phyloP scores from a whole-genome alignment of 2,113 vertebrate species.

The Cebidichthys violaceus region DNA sequence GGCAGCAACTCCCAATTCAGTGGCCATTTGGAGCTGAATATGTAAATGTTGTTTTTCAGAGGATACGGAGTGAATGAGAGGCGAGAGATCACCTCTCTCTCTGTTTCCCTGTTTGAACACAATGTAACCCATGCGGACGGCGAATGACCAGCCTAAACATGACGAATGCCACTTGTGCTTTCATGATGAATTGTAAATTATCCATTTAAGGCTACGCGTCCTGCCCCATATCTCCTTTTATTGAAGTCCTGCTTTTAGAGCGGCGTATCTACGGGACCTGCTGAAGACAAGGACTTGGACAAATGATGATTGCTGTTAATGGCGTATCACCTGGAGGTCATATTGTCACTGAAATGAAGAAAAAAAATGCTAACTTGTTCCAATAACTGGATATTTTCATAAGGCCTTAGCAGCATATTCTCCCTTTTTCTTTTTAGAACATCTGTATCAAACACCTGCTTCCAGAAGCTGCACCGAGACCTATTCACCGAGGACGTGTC shows the following conservation, averaged over 20 bases:
- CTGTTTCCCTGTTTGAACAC: neutral
- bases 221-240: too few species aligned
- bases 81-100: neutral
- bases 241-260: too few species aligned
- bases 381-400: neutral
- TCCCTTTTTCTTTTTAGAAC: neutral
- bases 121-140: neutral
- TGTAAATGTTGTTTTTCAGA: conserved; percentile 16
- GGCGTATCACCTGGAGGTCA: too few species aligned
- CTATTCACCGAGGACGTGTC: neutral
- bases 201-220: too few species aligned
- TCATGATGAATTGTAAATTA: too few species aligned
- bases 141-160: neutral
- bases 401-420: neutral
- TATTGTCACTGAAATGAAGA: too few species aligned
- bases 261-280: too few species aligned
- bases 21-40: neutral
- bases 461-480: neutral
- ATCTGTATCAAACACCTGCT: conserved; percentile 5
- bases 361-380: too few species aligned
- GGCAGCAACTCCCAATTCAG: neutral
- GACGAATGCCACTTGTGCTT: neutral
- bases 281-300: too few species aligned
- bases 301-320: too few species aligned
- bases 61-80: neutral